Evolutionary conservation across 2,113 vertebrate genomes (phyloP).

Genomic region (Apodemus sylvaticus): DNA sequence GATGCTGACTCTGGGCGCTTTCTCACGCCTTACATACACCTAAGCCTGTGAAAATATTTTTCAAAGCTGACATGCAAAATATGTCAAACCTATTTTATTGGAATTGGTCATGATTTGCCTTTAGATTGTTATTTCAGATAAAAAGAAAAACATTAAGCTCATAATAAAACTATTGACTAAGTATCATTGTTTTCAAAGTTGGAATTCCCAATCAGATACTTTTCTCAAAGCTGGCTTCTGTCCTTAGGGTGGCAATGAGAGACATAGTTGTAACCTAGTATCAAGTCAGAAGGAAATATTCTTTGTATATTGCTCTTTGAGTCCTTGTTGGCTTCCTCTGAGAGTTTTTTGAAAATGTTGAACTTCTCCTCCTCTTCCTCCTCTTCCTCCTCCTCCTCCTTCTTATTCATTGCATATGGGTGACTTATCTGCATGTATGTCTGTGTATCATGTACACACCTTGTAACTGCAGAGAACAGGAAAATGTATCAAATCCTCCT

Average conservation of each 20-base stretch:
- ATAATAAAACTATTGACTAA: neutral
- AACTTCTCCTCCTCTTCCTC: neutral
- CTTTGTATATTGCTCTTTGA: neutral
- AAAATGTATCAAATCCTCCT: too few species aligned
- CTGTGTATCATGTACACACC: neutral
- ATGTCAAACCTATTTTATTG: neutral
- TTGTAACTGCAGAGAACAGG: neutral
- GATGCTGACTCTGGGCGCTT: neutral
- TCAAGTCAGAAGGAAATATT: neutral
- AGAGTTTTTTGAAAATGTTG: neutral
- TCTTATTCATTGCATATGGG: neutral
- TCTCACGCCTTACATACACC: neutral
- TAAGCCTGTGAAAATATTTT: neutral
- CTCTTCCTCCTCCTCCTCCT: neutral
- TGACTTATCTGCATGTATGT: neutral
- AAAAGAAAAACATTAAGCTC: neutral
- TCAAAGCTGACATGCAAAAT: neutral
- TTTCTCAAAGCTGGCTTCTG: neutral
- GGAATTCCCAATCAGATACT: neutral
- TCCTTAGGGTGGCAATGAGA: neutral
- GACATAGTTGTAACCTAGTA: neutral
- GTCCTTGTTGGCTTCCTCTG: neutral
- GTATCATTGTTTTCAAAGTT: neutral
- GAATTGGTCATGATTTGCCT: neutral
- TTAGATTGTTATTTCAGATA: conserved; percentile 9